Evolutionary conservation across 2,888 invertebrate genomes (phyloP), one percentile per base, ranked within the genome.

Genomic region (Apantesis nais): DNA sequence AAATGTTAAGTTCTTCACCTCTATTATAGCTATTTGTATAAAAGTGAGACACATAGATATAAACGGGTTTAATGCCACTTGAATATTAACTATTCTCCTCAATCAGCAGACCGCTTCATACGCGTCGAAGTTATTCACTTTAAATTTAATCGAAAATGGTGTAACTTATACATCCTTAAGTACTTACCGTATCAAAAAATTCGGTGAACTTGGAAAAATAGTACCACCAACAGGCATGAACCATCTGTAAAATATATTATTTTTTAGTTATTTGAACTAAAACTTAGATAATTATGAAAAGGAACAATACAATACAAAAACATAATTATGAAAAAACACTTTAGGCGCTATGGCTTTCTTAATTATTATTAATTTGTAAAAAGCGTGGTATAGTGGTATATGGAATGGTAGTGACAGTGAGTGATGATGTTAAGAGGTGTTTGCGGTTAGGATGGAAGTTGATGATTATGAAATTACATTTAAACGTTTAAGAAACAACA

Each of bases 181-280:
- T 74, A 96, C 97, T 97, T 94, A 99, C 99, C 93, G 99, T 99
- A 94, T 99, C 99, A 93, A 99, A 96, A 92, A 99, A 98, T 94
- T 99, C 99, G 83, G 98, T 98, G 94, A 99, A 99, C 93, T 99
- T 99, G 70, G 99, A 98, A 92, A 99, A 97, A 93, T 98, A 99
- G 93, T 99, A 99, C 98, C 98, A 98, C 98, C 99, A 99, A 90
- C 98, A 98, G 60, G 97, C 98, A 90, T 97, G 96, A 72, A 98
- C 98, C 98, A 99, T 98, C 99, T 99, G 96, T 84, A 96, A 96
- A 86, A 73, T 74, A 1, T 55, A 72, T 16, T 65, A 12, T 55
- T 58, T 52, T 62, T 61, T 66, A 67, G 60, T 62, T 16, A 58
- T 70, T 70, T 39, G 12, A 66, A 58, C 39, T 25, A 41, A 19